Evolutionary conservation across 2,888 invertebrate genomes (phyloP).

Genomic region (Mantis religiosa): DNA sequence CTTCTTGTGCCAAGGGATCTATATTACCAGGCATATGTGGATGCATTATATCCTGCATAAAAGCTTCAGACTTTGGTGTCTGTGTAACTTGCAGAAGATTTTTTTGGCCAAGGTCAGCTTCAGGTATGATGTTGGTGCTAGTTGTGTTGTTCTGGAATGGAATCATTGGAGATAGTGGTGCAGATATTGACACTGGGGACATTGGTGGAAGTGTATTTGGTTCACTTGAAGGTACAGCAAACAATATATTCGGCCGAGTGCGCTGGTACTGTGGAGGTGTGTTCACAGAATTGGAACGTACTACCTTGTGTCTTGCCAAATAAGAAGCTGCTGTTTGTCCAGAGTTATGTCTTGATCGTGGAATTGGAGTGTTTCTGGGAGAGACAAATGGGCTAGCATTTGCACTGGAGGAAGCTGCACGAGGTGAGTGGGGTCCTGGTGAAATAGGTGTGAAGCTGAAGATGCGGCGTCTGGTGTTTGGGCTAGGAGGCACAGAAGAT

Average conservation of each 20-base stretch:
- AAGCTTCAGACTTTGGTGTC: background rate
- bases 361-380: slow-evolving; percentile 71
- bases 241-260: background rate
- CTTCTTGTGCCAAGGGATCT: slow-evolving; percentile 48
- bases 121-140: background rate
- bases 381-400: slow-evolving; percentile 79
- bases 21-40: background rate
- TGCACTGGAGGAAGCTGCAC: slow-evolving; percentile 58
- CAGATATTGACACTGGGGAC: slow-evolving; percentile 27
- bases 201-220: background rate
- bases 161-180: slow-evolving; percentile 28
- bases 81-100: background rate
- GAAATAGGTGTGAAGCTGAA: slow-evolving; percentile 86
- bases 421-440: slow-evolving; percentile 67
- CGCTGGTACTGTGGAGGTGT: slow-evolving; percentile 8
- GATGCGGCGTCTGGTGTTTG: slow-evolving; percentile 70
- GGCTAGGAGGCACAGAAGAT: slow-evolving; percentile 62
- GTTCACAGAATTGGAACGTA: slow-evolving; percentile 28
- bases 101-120: background rate
- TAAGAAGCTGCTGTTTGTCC: slow-evolving; percentile 18
- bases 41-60: background rate
- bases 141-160: background rate
- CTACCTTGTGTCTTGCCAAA: slow-evolving; percentile 28
- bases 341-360: slow-evolving; percentile 43
- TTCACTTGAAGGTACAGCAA: background rate